Percentiles rank a stretch among this genome's conserved stretches.
Evolutionary conservation across 2,888 invertebrate species (phyloP).

Genomic region (Hirtodrosophila histrioides): DNA sequence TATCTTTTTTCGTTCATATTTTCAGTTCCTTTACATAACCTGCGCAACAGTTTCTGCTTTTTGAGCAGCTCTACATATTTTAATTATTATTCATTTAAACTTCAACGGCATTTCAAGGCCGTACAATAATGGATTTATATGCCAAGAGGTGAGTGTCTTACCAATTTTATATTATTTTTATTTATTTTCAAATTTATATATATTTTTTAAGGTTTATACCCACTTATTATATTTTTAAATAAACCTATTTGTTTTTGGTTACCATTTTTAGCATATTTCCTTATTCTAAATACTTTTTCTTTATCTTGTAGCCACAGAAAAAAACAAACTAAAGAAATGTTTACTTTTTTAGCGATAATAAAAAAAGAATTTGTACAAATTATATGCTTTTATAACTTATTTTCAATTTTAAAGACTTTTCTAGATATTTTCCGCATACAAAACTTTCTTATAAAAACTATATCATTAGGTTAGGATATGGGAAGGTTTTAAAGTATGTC

Average conservation of each 20-base stretch:
- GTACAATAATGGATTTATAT: conserved; percentile 80
- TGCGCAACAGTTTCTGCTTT: conserved; percentile 31
- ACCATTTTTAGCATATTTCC: no score
- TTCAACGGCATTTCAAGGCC: conserved; percentile 69
- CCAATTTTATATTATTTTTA: neutral
- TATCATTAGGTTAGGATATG: no score
- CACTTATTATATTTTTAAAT: neutral
- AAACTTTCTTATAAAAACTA: no score
- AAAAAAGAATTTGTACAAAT: no score
- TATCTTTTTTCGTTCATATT: conserved; percentile 11
- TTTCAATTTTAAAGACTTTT: no score
- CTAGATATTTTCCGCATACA: no score
- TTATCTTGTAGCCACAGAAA: neutral
- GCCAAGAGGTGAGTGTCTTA: conserved; percentile 70
- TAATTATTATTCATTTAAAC: conserved; percentile 22
- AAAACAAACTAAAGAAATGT: no score
- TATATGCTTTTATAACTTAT: no score
- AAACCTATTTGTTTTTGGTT: neutral
- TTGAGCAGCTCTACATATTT: conserved; percentile 22
- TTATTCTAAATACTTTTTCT: neutral
- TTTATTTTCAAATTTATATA: neutral
- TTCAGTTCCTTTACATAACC: conserved; percentile 43
- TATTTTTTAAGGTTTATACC: no score
- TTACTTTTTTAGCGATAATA: no score
- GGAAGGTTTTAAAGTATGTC: no score